phyloP scores from a whole-genome alignment of 2,888 invertebrate species.

The Ferdinandea cuprea region DNA sequence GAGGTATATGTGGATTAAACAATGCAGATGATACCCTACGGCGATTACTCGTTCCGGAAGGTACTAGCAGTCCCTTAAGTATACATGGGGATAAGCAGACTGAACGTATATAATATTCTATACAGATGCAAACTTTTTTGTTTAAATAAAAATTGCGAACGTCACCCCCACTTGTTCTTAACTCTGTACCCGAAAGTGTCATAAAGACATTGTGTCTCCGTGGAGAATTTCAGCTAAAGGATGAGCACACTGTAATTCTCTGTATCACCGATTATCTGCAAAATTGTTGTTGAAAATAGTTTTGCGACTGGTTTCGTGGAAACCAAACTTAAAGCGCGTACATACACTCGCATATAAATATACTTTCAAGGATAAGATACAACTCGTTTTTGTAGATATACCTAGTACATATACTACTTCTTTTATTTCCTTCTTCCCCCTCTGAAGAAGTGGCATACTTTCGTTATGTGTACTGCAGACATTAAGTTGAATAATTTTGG shows the following conservation, averaged over 20 bases:
- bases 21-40: constrained; percentile 17
- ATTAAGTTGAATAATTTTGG: constrained; percentile 29
- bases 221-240: constrained; percentile 11
- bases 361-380: constrained; percentile 32
- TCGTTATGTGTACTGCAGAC: constrained; percentile 13
- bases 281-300: constrained; percentile 28
- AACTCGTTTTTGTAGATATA: too few relatives aligned
- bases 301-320: constrained; percentile 1
- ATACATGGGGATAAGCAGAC: neutral
- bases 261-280: constrained; percentile 26
- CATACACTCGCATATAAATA: neutral
- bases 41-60: neutral
- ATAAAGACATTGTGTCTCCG: constrained; percentile 28
- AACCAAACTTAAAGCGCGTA: constrained; percentile 2
- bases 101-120: too few relatives aligned
- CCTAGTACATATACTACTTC: too few relatives aligned
- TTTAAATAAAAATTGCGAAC: neutral
- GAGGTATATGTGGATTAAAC: constrained; percentile 26
- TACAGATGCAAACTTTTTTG: neutral
- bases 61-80: constrained; percentile 2
- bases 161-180: constrained; percentile 1
- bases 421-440: neutral
- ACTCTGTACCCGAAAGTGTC: constrained; percentile 18
- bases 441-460: constrained; percentile 12
- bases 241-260: constrained; percentile 23